Evolutionary conservation across 2,888 invertebrate species (phyloP), one percentile per base, ranked within the genome.

Genomic region (Hyppa rectilinea): DNA sequence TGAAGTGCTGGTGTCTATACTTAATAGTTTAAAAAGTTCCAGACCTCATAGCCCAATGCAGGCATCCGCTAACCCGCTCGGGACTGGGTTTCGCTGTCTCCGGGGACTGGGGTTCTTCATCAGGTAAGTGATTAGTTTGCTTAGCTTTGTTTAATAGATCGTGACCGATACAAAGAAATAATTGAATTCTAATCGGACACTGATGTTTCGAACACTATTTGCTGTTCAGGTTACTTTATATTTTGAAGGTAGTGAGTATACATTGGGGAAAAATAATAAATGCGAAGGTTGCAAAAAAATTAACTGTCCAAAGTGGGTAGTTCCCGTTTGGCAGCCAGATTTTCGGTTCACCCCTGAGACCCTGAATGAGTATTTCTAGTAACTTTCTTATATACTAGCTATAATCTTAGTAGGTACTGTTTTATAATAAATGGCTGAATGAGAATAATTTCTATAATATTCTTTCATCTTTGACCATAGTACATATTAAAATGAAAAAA

Each of bases 111-210:
- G 20, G 20, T 56, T 38, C 53, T 43, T n/a, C 29, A 40, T 49
- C 4, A 56, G 36, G 34, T 62, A 71, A 43, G 55, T 71, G 47
- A 71, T 60, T 60, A 43, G 31, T 49, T 56, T 29, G 17, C 29
- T 20, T n/a, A 26, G 7, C 0, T 20, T 12, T n/a, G n/a, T n/a
- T n/a, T 20, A 59, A 70, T 69, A 26, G 34, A 50, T 69, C 10
- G 40, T 43, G 50, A 23, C 26, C 9, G 31, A 50, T 12, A 20
- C 31, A 40, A 12, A 14, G 12, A 1, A 58, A 10, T 1, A 36
- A n/a, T n/a, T 7, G 5, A 36, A 23, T 36, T 17, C 20, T 40
- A 20, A 4, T n/a, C 4, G 10, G 23, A 36, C 1, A 23, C 23
- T 5, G 10, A 38, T 5, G 10, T 26, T 12, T 26, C 26, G 4